phyloP scores from a whole-genome alignment of 1,140 invertebrate species.

The Meloidogyne chitwoodi region DNA sequence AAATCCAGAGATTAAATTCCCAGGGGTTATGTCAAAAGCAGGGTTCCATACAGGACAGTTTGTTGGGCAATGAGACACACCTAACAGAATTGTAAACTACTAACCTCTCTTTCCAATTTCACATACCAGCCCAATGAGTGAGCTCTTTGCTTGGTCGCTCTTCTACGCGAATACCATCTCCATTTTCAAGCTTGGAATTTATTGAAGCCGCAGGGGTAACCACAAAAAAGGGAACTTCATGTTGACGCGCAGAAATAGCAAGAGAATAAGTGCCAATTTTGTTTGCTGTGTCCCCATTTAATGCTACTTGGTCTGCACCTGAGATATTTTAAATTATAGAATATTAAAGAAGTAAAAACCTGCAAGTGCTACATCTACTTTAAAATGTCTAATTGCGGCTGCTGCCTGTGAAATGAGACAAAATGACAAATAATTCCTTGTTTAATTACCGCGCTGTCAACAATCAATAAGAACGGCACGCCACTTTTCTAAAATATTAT shows the following conservation, averaged over 20 bases:
- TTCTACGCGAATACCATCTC: conserved; percentile 85
- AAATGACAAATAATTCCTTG: neutral
- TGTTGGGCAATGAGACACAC: conserved; percentile 60
- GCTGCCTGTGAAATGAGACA: conserved; percentile 72
- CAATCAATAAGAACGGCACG: conserved; percentile 84
- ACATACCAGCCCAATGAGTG: conserved; percentile 75
- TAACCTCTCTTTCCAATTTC: neutral
- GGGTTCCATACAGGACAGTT: conserved; percentile 95
- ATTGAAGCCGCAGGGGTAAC: conserved; percentile 88
- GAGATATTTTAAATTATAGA: conserved; percentile 61
- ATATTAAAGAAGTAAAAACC: conserved; percentile 22
- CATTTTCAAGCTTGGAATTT: conserved; percentile 74
- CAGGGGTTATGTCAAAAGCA: conserved; percentile 96
- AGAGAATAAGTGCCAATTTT: conserved; percentile 98
- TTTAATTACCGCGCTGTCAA: conserved; percentile 70
- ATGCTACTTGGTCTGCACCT: conserved; percentile 82
- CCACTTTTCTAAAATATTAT: conserved; percentile 80
- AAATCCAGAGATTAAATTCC: conserved; percentile 79
- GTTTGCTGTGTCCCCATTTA: conserved; percentile 96
- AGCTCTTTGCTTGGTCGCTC: conserved; percentile 83
- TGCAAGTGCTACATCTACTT: conserved; percentile 65
- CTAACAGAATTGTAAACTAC: conserved; percentile 6
- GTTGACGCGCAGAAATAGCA: conserved; percentile 82
- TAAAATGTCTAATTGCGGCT: conserved; percentile 73
- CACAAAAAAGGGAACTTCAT: conserved; percentile 88